Percentiles rank a stretch among this genome's conserved stretches.
Evolutionary conservation across 2,113 vertebrate genomes (phyloP).

Genomic region (Pardalotus punctatus): DNA sequence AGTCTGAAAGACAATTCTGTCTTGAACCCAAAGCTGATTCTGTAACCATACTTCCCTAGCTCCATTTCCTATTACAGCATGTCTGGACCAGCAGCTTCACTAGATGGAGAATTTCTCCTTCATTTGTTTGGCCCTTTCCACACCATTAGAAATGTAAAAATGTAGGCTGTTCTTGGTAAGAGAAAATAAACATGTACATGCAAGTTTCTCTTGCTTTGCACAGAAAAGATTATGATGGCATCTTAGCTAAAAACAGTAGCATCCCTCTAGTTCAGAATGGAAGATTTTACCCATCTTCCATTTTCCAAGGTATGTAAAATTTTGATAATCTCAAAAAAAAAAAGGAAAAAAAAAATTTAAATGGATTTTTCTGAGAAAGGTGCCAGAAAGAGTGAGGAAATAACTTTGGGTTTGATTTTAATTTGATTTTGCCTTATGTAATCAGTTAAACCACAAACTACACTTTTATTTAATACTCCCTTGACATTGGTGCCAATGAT

Average conservation of each 20-base stretch:
- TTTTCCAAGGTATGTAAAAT: background rate
- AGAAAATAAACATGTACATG: background rate
- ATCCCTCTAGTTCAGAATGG: background rate
- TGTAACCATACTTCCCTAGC: background rate
- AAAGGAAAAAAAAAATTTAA: background rate
- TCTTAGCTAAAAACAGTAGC: background rate
- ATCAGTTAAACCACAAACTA: background rate
- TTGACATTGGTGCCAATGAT: background rate
- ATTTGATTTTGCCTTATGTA: background rate
- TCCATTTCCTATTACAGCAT: background rate
- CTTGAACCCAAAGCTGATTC: background rate
- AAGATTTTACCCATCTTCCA: background rate
- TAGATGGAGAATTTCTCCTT: background rate
- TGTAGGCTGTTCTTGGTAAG: background rate
- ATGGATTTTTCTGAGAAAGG: background rate
- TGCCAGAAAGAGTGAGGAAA: background rate
- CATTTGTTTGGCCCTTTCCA: background rate
- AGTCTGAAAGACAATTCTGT: background rate
- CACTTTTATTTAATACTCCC: background rate
- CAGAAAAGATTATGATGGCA: background rate
- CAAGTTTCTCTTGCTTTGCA: background rate
- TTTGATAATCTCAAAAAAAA: background rate
- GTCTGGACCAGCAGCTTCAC: background rate
- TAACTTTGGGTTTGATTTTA: background rate
- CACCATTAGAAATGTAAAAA: background rate